A percentile compares a stretch with the other conserved stretches of the same genome.
These are phyloP conservation scores for Cotesia congregata DNA, from an alignment of 2,888 invertebrate species.

Conservation along the genomic window DNA sequence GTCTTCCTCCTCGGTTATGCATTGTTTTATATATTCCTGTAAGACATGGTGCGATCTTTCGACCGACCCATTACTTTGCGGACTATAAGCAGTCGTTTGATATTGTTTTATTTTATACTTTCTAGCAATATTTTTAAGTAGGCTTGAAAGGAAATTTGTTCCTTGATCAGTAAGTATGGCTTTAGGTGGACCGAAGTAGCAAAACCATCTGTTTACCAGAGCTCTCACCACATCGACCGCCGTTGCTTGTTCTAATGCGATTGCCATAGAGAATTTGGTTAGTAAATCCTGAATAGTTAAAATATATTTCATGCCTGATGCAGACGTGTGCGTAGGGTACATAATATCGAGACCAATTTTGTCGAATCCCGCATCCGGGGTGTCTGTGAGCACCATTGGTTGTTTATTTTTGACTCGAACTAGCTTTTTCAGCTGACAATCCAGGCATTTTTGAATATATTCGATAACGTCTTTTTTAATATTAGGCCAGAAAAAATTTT, in stretches of 20 bases:
- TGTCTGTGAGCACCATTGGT: constrained; percentile 45
- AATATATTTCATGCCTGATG: constrained; percentile 25
- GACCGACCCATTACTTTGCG: constrained; percentile 42
- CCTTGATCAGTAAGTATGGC: constrained; percentile 41
- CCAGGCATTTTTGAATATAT: constrained; percentile 40
- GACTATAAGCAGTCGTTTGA: constrained; percentile 37
- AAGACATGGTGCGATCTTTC: constrained; percentile 46
- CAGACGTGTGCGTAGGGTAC: constrained; percentile 27
- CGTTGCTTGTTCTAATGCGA: constrained; percentile 23
- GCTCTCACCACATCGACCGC: constrained; percentile 34
- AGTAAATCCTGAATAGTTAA: constrained; percentile 40
- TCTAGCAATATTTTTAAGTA: constrained; percentile 36
- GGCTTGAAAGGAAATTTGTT: constrained; percentile 37
- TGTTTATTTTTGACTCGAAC: constrained; percentile 35
- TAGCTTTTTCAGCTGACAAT: constrained; percentile 46
- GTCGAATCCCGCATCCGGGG: constrained; percentile 34
- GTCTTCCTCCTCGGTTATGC: constrained; percentile 10
- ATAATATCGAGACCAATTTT: constrained; percentile 40
- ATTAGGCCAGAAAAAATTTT: constrained; percentile 43
- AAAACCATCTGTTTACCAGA: constrained; percentile 25
- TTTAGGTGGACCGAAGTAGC: constrained; percentile 35
- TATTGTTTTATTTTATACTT: constrained; percentile 32
- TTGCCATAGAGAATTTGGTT: constrained; percentile 41
- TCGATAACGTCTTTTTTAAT: constrained; percentile 41
- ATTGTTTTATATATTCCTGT: constrained; percentile 46